A percentile compares a stretch with the other conserved stretches of the same genome.
Evolutionary conservation across 2,113 vertebrate species (phyloP).

Genomic region (Hypomesus transpacificus): DNA sequence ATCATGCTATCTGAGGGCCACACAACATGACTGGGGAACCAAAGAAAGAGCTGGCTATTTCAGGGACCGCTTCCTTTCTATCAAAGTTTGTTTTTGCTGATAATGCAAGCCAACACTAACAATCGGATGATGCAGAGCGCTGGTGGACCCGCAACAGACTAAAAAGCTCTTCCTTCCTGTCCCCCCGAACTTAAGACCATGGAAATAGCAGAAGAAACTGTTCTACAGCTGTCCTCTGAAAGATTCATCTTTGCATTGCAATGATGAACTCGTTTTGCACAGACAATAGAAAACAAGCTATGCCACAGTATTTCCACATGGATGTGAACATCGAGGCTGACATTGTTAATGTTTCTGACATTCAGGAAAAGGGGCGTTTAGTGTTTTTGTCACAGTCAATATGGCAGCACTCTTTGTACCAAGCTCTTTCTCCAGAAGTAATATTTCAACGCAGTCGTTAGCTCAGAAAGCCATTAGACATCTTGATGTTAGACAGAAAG

Average conservation of each 20-base stretch:
- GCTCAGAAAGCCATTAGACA: conserved; percentile 6
- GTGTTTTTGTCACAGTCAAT: conserved; percentile 45
- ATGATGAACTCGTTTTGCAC: conserved; percentile 11
- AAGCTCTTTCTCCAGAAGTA: conserved; percentile 26
- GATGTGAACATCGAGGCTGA: conserved; percentile 34
- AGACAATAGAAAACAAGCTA: conserved; percentile 36
- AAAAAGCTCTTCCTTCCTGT: conserved; percentile 64
- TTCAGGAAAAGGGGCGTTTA: conserved; percentile 43
- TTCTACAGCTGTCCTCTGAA: conserved; percentile 35
- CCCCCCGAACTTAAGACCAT: conserved; percentile 44
- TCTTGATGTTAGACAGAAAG: conserved; percentile 48
- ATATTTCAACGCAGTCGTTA: conserved; percentile 35
- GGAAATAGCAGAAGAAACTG: conserved; percentile 39
- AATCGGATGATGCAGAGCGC: conserved; percentile 56
- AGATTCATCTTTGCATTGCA: conserved; percentile 15
- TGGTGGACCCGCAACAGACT: conserved; percentile 54
- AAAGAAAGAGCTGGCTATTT: conserved; percentile 64
- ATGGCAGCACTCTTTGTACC: conserved; percentile 35
- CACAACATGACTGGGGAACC: conserved; percentile 59
- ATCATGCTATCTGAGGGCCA: conserved; percentile 56
- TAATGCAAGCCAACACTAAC: conserved; percentile 67
- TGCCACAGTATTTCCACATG: conserved; percentile 31
- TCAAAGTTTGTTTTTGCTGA: conserved; percentile 69
- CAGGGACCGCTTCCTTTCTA: conserved; percentile 68
- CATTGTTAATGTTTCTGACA: conserved; percentile 28